Evolutionary conservation across 1,140 invertebrate species (phyloP).

Genomic region (Camponotus vicinus): DNA sequence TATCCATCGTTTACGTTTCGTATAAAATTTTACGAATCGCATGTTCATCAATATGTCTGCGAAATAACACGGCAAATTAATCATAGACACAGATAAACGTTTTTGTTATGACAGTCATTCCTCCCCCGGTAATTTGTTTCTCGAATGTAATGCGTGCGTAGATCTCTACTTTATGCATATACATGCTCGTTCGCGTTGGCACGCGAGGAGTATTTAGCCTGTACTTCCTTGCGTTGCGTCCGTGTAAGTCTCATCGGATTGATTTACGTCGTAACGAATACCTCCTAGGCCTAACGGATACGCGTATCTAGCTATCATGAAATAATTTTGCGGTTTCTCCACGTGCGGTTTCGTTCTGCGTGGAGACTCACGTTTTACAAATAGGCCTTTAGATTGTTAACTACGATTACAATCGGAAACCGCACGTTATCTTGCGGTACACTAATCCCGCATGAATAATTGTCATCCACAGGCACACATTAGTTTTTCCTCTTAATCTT

Average conservation of each 20-base stretch:
- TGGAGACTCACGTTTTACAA: background rate
- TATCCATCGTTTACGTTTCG: background rate
- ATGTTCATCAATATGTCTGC: background rate
- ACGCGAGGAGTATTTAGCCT: conserved; percentile 31
- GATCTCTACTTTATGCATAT: conserved; percentile 19
- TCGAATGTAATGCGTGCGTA: background rate
- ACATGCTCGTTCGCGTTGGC: conserved; percentile 7
- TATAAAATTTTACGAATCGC: background rate
- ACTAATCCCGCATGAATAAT: background rate
- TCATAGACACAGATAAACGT: conserved; percentile 33
- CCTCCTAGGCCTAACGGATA: background rate
- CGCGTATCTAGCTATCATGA: conserved; percentile 4
- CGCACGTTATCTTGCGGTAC: background rate
- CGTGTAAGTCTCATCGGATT: conserved; percentile 9
- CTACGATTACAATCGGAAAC: conserved; percentile 31
- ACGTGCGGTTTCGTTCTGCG: background rate
- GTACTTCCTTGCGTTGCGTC: conserved; percentile 1
- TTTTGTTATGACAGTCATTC: background rate
- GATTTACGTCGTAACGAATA: conserved; percentile 28
- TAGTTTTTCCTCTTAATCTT: background rate
- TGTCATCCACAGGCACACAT: background rate
- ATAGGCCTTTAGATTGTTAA: conserved; percentile 24
- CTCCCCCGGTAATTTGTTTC: conserved; percentile 38
- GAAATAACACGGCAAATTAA: conserved; percentile 30
- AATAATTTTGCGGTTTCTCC: conserved; percentile 22